These are phyloP conservation scores for Telenomus remus DNA, from an alignment of 1,140 invertebrate genomes.

Conservation along the genomic window DNA sequence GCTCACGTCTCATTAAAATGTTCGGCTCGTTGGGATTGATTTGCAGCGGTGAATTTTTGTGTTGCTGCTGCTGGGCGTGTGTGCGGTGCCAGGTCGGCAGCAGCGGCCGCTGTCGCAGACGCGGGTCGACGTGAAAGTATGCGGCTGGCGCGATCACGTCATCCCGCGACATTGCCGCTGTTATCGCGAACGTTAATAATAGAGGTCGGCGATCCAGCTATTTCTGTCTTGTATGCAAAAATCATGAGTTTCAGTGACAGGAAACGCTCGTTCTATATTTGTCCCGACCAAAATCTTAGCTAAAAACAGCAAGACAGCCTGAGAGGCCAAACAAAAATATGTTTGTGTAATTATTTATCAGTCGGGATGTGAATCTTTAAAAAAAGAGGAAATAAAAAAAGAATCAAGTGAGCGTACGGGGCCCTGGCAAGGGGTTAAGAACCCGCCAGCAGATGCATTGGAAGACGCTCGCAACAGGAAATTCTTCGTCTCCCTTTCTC, in stretches of 20 bases:
- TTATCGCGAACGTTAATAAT: background rate
- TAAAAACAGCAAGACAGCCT: no score
- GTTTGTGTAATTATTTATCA: no score
- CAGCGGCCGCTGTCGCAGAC: constrained; percentile 16
- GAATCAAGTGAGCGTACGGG: constrained; percentile 4
- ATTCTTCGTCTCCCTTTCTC: constrained; percentile 65
- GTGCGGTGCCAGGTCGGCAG: constrained; percentile 20
- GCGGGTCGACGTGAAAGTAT: constrained; percentile 35
- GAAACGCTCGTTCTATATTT: background rate
- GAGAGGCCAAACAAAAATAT: no score
- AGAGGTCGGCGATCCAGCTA: constrained; percentile 7
- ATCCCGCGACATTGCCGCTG: constrained; percentile 19
- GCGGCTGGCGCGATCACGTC: constrained; percentile 22
- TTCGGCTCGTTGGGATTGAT: constrained; percentile 50
- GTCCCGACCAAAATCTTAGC: background rate
- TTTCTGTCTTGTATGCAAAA: background rate
- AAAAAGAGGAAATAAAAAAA: constrained; percentile 9
- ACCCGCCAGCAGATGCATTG: constrained; percentile 70
- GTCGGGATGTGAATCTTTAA: no score
- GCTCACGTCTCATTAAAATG: constrained; percentile 47
- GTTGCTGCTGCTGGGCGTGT: constrained; percentile 1
- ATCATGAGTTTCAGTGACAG: background rate
- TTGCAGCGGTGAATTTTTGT: constrained; percentile 43
- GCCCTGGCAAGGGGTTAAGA: constrained; percentile 57
- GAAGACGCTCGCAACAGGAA: constrained; percentile 74